Evolutionary conservation across 1,140 invertebrate genomes (phyloP).

Genomic region (Octopus bimaculoides): DNA sequence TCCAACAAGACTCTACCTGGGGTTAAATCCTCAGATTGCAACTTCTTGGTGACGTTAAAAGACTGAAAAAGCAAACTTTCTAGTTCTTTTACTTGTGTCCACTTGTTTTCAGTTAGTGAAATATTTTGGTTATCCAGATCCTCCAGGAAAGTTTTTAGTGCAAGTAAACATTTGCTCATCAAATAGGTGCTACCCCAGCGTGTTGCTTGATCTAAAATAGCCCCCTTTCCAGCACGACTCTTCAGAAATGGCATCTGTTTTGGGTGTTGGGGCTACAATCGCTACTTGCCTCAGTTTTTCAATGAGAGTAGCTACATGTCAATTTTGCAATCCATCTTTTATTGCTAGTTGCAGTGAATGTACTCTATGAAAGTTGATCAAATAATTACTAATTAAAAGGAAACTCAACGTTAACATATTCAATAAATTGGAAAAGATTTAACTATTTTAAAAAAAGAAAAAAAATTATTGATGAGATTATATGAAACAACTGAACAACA

Average conservation of each 20-base stretch:
- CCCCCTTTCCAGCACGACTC: not conserved
- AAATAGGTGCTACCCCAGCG: not conserved
- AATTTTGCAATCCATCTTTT: not conserved
- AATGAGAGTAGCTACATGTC: constrained; percentile 2
- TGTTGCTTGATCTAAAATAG: not conserved
- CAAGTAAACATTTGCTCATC: not conserved
- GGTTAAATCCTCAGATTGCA: not conserved
- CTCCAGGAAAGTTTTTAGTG: not conserved
- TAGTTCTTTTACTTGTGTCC: not conserved
- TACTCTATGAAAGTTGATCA: no score
- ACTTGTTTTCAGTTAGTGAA: not conserved
- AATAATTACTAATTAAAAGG: no score
- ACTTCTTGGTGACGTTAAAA: not conserved
- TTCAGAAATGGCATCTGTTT: not conserved
- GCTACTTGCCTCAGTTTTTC: not conserved
- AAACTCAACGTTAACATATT: no score
- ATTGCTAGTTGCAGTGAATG: not conserved
- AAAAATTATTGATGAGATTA: no score
- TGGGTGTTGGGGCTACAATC: not conserved
- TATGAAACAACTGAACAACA: no score
- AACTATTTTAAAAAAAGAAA: no score
- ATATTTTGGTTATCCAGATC: not conserved
- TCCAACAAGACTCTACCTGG: not conserved
- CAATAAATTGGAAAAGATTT: no score
- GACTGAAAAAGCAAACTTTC: not conserved